Evolutionary conservation across 1,140 invertebrate species (phyloP).

Genomic region (Hycleus cichorii): DNA sequence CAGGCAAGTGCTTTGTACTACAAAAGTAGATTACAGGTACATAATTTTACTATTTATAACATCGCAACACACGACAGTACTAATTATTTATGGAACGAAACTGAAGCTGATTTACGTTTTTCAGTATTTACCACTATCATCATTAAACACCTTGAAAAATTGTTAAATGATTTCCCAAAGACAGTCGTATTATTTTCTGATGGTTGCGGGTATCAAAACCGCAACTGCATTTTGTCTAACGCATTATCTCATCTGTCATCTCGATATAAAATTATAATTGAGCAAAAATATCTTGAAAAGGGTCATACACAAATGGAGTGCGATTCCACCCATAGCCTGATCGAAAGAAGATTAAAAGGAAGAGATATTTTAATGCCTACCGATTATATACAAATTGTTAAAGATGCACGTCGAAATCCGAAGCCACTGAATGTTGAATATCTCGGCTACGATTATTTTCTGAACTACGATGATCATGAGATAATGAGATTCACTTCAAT

Average conservation of each 20-base stretch:
- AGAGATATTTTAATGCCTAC: slow-evolving; percentile 25
- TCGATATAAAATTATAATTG: slow-evolving; percentile 12
- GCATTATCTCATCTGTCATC: slow-evolving; percentile 13
- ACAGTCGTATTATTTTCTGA: slow-evolving; percentile 13
- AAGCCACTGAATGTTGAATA: slow-evolving; percentile 3
- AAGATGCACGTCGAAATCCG: slow-evolving; percentile 25
- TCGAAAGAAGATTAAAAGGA: slow-evolving; percentile 26
- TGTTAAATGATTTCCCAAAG: neutral
- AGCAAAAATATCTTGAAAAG: slow-evolving; percentile 25
- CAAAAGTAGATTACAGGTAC: slow-evolving; percentile 35
- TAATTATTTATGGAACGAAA: slow-evolving; percentile 36
- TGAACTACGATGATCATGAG: neutral
- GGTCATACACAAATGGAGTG: slow-evolving; percentile 38
- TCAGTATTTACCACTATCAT: slow-evolving; percentile 5
- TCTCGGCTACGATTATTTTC: slow-evolving; percentile 2
- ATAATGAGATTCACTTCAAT: neutral
- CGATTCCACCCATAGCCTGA: slow-evolving; percentile 33
- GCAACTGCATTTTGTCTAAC: slow-evolving; percentile 15
- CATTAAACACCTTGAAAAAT: slow-evolving; percentile 5
- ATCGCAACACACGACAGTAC: slow-evolving; percentile 23
- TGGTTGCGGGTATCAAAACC: slow-evolving; percentile 18
- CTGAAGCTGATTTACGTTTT: slow-evolving; percentile 26
- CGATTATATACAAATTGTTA: slow-evolving; percentile 21
- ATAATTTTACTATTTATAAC: slow-evolving; percentile 40
- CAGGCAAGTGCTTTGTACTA: slow-evolving; percentile 29